Base-by-base conservation (phyloP, 2,113 vertebrate species). In the Phodopus roborovskii region DNA sequence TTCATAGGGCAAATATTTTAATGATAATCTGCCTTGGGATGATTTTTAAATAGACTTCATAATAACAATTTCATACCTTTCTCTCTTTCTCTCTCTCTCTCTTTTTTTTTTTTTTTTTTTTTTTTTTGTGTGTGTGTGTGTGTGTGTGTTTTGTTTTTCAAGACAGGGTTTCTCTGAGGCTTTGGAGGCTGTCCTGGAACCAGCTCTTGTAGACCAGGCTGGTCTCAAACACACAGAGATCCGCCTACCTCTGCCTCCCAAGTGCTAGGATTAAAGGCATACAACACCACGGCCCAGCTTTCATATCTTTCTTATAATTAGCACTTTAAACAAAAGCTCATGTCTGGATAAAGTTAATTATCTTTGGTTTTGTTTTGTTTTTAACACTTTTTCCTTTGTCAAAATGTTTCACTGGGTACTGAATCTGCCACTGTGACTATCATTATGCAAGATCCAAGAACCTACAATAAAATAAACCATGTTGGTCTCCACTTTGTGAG, bases 51-150 rank as follows among this genome's bases (percentile, higher is more conserved):
- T 64, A 68, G 10, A 75, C 8, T 78, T 85, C 36, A 89, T 77
- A 75, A 92, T 93, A 88, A 92, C 81, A 74, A 93, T 79, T 83
- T 79, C 81, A 56, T 78, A 94, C 94, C 83, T 97, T 91, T 68
- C 45, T 66, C 92, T 95, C 83, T 97, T 91, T 68, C 45, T 66
- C n/a, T n/a, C n/a, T n/a, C n/a, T n/a, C n/a, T n/a, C n/a, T n/a
- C n/a, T n/a, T n/a, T n/a, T n/a, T n/a, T n/a, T n/a, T n/a, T n/a
- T n/a, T n/a, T n/a, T n/a, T n/a, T n/a, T n/a, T n/a, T n/a, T 45
- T 45, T 45, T 45, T 45, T 3, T 45, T 45, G 45, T 45, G 3
- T 45, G n/a, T n/a, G n/a, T n/a, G n/a, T n/a, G n/a, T n/a, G n/a
- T n/a, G n/a, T n/a, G n/a, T n/a, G n/a, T 45, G 45, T 45, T 45